phyloP scores from a whole-genome alignment of 2,113 vertebrate genomes.

The Cottus gobio region DNA sequence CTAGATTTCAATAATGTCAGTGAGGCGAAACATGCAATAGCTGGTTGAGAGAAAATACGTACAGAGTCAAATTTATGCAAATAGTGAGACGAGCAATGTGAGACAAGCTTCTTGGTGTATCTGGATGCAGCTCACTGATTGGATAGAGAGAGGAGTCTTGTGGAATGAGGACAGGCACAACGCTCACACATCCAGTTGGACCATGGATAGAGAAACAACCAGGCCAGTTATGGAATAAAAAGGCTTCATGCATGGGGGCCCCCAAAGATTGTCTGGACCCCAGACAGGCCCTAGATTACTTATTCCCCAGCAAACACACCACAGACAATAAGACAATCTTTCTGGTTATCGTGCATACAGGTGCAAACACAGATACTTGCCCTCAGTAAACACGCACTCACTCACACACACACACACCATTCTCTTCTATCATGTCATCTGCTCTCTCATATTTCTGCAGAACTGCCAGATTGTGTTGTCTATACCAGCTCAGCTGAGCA shows the following conservation, averaged over 20 bases:
- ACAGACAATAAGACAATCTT: conserved; percentile 5
- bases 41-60: neutral
- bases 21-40: neutral
- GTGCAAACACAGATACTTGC: conserved; percentile 18
- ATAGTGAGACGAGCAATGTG: neutral
- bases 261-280: neutral
- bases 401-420: neutral
- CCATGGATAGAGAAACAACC: conserved; percentile 23
- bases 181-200: conserved; percentile 29
- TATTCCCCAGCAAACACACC: conserved; percentile 3
- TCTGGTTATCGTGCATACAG: conserved; percentile 23
- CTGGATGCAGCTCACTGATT: conserved; percentile 2
- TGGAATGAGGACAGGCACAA: conserved; percentile 23
- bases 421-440: conserved; percentile 32
- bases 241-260: neutral
- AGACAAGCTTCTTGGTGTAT: neutral
- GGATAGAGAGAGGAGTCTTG: conserved; percentile 6
- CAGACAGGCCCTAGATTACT: neutral
- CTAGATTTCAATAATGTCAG: neutral
- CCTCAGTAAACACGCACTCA: too few relatives aligned
- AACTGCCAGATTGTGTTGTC: conserved; percentile 44
- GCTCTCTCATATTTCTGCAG: conserved; percentile 30
- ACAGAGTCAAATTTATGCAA: conserved; percentile 14
- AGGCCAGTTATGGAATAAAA: conserved; percentile 7
- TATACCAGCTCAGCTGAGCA: conserved; percentile 23